Conservation (phyloP, 2,113 vertebrate species). For the Saguinus midas region DNA sequence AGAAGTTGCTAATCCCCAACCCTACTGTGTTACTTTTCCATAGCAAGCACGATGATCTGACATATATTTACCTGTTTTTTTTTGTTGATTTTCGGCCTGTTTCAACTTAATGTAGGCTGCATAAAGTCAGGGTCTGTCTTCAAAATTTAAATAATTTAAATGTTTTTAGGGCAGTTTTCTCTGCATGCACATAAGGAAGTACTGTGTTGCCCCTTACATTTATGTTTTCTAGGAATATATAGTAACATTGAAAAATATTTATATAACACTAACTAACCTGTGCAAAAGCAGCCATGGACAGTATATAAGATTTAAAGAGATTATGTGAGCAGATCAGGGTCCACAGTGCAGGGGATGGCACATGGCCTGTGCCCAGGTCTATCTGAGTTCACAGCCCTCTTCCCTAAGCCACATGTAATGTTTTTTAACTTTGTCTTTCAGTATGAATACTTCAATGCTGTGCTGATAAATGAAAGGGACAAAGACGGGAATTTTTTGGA, state of each 20-base stretch:
- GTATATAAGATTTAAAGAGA: neutral
- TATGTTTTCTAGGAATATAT: neutral
- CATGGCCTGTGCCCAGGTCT: accelerated
- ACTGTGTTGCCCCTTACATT: neutral
- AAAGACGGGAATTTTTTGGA: constrained; percentile 95
- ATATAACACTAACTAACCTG: neutral
- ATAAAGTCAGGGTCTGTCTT: neutral
- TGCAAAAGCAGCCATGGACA: neutral
- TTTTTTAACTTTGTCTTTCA: constrained; percentile 81
- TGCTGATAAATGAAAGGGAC: constrained; percentile 96
- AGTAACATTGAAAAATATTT: neutral
- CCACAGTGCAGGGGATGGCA: neutral
- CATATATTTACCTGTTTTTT: neutral
- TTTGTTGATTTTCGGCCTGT: neutral
- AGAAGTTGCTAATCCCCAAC: accelerated
- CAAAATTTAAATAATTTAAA: neutral
- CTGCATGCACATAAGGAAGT: neutral
- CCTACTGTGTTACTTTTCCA: neutral
- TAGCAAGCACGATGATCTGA: neutral
- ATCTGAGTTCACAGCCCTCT: neutral
- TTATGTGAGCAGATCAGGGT: neutral
- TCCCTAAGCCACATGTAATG: neutral
- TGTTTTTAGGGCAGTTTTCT: neutral
- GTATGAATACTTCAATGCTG: constrained; percentile 99
- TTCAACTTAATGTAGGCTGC: neutral